phyloP scores from a whole-genome alignment of 2,888 invertebrate genomes.

The Erpobdella octoculata region DNA sequence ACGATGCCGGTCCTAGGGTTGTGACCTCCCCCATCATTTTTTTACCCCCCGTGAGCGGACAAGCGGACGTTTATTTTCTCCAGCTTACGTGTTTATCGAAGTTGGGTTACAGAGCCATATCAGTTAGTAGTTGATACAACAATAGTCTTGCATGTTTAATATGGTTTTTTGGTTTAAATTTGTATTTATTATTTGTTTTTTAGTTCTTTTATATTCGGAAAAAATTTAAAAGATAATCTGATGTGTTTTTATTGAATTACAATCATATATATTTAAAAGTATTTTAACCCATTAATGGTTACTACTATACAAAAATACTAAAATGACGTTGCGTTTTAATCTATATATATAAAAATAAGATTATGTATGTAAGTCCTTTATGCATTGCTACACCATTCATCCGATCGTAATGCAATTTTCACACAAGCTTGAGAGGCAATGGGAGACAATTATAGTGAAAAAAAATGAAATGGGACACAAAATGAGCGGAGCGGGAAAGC shows the following conservation, averaged over 20 bases:
- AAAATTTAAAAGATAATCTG: too few species aligned
- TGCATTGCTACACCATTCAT: too few species aligned
- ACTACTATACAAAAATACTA: not conserved
- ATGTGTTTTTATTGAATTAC: not conserved
- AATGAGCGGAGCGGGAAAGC: too few species aligned
- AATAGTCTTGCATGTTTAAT: not conserved
- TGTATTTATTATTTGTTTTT: conserved; percentile 7
- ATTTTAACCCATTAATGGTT: not conserved
- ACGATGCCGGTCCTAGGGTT: conserved; percentile 75
- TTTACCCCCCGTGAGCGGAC: conserved; percentile 78
- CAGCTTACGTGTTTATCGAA: conserved; percentile 72
- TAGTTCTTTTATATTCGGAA: not conserved
- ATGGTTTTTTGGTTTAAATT: not conserved
- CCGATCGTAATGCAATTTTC: too few species aligned
- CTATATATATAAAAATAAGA: too few species aligned
- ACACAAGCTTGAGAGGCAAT: too few species aligned
- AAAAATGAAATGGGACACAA: too few species aligned
- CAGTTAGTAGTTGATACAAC: conserved; percentile 54
- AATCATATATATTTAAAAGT: not conserved
- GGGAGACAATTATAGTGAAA: too few species aligned
- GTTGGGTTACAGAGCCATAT: conserved; percentile 72
- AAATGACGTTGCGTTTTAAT: too few species aligned
- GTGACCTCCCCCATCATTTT: conserved; percentile 73
- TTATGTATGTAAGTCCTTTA: too few species aligned
- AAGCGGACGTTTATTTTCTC: conserved; percentile 76